phyloP scores from a whole-genome alignment of 35 echinoderm and acorn worm genomes.

The Ophiothrix spiculata region DNA sequence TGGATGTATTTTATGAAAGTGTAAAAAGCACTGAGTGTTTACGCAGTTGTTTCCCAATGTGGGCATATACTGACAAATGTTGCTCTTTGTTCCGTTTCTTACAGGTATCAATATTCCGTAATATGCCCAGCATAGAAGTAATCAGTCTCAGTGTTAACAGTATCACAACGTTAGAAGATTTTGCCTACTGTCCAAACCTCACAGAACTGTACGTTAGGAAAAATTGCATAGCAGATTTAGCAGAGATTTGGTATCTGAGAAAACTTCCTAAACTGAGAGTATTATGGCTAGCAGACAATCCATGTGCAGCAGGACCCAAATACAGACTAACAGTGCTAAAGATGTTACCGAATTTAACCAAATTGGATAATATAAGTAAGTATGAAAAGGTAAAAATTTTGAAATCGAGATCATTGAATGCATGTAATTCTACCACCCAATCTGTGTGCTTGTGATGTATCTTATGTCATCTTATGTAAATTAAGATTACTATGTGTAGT shows the following conservation, averaged over 20 bases:
- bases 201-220: constrained; percentile 93
- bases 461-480: too few relatives aligned
- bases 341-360: constrained; percentile 94
- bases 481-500: too few relatives aligned
- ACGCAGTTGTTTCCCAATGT: too few relatives aligned
- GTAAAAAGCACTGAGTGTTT: too few relatives aligned
- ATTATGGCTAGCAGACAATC: constrained; percentile 98
- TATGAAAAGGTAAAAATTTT: too few relatives aligned
- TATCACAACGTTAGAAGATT: constrained; percentile 93
- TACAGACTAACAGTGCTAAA: constrained; percentile 91
- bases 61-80: too few relatives aligned
- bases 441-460: too few relatives aligned
- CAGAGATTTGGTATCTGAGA: constrained; percentile 80
- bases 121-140: constrained; percentile 92
- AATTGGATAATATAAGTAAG: constrained; percentile 95
- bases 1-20: too few relatives aligned
- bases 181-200: constrained; percentile 86
- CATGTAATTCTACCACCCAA: too few relatives aligned
- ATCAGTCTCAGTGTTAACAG: constrained; percentile 95
- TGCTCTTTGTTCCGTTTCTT: background rate
- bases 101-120: constrained; percentile 91
- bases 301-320: constrained; percentile 86
- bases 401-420: too few relatives aligned
- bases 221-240: constrained; percentile 88
- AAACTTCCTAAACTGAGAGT: constrained; percentile 86